These are phyloP conservation scores for Drosophila sp. DNA, from an alignment of 1,140 invertebrate genomes.

Conservation along the genomic window DNA sequence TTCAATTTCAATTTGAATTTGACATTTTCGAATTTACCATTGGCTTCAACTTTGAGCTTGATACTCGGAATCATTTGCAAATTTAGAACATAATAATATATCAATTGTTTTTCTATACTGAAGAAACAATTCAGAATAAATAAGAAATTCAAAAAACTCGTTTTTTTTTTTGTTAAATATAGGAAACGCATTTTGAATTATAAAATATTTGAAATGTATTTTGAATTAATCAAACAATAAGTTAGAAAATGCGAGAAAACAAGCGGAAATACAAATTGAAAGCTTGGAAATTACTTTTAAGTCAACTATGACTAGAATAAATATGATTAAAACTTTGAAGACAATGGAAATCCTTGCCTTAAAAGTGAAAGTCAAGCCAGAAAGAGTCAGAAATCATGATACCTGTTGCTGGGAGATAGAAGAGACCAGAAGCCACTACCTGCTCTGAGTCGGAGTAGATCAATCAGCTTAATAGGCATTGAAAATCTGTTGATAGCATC, in stretches of 20 bases:
- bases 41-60: slow-evolving; percentile 35
- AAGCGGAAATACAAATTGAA: not conserved
- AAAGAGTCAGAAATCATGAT: not conserved
- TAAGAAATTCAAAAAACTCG: too few relatives aligned
- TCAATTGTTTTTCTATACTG: too few relatives aligned
- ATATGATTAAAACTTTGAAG: not conserved
- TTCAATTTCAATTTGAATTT: slow-evolving; percentile 52
- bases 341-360: slow-evolving; percentile 1
- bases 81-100: too few relatives aligned
- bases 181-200: too few relatives aligned
- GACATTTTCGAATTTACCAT: slow-evolving; percentile 51
- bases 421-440: slow-evolving; percentile 11
- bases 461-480: slow-evolving; percentile 31
- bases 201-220: too few relatives aligned
- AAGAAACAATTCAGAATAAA: too few relatives aligned
- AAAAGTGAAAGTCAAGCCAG: not conserved
- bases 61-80: slow-evolving; percentile 49
- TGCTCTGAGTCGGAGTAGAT: not conserved
- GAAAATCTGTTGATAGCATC: slow-evolving; percentile 30
- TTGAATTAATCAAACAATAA: too few relatives aligned
- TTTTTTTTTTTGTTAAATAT: too few relatives aligned
- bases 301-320: not conserved
- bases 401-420: not conserved
- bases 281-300: not conserved
- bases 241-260: not conserved